Evolutionary conservation across 1,140 invertebrate species (phyloP).

Genomic region (Zophobas atratus): DNA sequence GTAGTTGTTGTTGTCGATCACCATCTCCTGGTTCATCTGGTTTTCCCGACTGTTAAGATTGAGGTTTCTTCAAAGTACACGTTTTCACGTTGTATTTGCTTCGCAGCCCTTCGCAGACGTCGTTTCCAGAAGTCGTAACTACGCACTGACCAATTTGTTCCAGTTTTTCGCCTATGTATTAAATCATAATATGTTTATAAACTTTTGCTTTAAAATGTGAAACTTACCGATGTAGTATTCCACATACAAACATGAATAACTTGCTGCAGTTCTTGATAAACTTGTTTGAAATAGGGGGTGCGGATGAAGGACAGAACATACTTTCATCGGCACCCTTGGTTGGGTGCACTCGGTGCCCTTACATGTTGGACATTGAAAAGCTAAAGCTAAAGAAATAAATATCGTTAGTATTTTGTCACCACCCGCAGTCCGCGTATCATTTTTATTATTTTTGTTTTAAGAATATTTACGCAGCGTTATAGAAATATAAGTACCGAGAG

Average conservation of each 20-base stretch:
- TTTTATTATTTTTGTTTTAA: too few species aligned
- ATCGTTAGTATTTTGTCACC: neutral
- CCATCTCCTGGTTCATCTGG: neutral
- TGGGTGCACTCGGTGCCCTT: neutral
- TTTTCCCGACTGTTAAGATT: neutral
- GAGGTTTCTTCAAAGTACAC: conserved; percentile 5
- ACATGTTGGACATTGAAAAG: conserved; percentile 25
- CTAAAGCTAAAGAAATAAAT: conserved; percentile 21
- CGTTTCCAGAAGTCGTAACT: neutral
- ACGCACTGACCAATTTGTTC: conserved; percentile 20
- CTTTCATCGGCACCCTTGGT: neutral
- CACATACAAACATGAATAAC: conserved; percentile 11
- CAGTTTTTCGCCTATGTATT: neutral
- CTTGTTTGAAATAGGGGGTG: neutral
- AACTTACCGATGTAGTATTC: conserved; percentile 10
- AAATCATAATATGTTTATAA: too few species aligned
- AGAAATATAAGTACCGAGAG: too few species aligned
- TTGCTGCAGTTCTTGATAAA: neutral
- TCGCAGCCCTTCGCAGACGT: neutral
- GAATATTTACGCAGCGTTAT: too few species aligned
- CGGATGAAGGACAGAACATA: neutral
- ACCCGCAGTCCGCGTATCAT: neutral
- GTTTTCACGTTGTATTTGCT: neutral
- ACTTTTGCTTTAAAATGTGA: too few species aligned
- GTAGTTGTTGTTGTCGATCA: too few species aligned